Evolutionary conservation across 35 echinoderm and acorn worm species (phyloP).

Genomic region (Ophiothrix spiculata): DNA sequence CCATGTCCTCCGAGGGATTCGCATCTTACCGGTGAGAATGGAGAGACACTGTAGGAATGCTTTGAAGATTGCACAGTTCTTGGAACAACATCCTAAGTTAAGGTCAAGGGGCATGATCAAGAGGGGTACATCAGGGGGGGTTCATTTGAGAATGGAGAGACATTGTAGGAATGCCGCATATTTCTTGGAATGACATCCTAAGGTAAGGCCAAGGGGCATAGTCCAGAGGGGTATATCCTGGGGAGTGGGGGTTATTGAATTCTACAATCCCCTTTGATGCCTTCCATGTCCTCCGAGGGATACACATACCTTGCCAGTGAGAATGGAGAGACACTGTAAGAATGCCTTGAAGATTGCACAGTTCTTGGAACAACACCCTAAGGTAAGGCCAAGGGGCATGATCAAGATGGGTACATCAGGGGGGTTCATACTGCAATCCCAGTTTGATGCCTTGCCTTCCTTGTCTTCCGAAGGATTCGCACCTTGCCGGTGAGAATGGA

Average conservation of each 20-base stretch:
- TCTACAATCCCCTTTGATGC: constrained; percentile 74
- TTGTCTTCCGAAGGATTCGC: no score
- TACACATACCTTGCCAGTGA: constrained; percentile 70
- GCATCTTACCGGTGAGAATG: constrained; percentile 80
- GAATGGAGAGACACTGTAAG: constrained; percentile 78
- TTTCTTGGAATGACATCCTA: constrained; percentile 62
- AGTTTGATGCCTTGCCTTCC: no score
- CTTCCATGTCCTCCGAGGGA: constrained; percentile 65
- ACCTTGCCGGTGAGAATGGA: no score
- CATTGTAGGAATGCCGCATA: constrained; percentile 69
- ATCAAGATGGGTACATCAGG: no score
- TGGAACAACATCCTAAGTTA: constrained; percentile 70
- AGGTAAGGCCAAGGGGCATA: no score
- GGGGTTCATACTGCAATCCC: constrained; percentile 48
- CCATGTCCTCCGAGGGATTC: constrained; percentile 66
- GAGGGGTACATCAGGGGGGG: no score
- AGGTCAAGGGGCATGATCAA: no score
- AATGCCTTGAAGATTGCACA: constrained; percentile 77
- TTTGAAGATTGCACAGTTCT: constrained; percentile 58
- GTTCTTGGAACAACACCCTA: constrained; percentile 59
- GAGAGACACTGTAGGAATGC: constrained; percentile 74
- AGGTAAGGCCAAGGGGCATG: no score
- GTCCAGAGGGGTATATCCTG: no score
- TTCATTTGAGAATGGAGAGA: constrained; percentile 78
- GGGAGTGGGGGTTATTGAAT: no score